phyloP scores from a whole-genome alignment of 2,888 invertebrate species.

The Spilarctia lutea region DNA sequence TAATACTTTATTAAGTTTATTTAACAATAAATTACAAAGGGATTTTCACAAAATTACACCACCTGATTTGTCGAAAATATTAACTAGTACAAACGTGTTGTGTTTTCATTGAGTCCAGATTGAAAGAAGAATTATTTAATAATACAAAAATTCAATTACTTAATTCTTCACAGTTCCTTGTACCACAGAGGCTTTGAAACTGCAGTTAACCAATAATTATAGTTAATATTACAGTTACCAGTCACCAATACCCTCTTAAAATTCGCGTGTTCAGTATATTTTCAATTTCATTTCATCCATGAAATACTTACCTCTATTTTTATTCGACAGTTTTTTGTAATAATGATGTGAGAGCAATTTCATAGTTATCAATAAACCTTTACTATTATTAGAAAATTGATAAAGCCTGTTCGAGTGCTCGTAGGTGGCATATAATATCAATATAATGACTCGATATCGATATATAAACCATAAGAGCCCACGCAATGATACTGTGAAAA shows the following conservation, averaged over 20 bases:
- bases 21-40: no score
- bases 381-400: background rate
- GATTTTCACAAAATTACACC: no score
- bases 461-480: slow-evolving; percentile 7
- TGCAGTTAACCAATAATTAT: no score
- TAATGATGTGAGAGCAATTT: background rate
- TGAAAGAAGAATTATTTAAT: background rate
- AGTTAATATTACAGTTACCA: no score
- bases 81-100: background rate
- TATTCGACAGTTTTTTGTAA: background rate
- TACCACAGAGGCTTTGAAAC: no score
- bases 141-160: no score
- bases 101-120: background rate
- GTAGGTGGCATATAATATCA: background rate
- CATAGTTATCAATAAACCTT: background rate
- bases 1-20: no score
- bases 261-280: background rate
- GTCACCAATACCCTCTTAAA: no score
- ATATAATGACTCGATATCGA: slow-evolving; percentile 7
- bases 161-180: no score
- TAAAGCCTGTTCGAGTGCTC: background rate
- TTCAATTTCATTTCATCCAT: no score
- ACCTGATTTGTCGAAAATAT: background rate
- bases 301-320: background rate
- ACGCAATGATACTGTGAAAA: slow-evolving; percentile 6